Conservation (phyloP, 2,113 vertebrate species). For the Ursus arctos region DNA sequence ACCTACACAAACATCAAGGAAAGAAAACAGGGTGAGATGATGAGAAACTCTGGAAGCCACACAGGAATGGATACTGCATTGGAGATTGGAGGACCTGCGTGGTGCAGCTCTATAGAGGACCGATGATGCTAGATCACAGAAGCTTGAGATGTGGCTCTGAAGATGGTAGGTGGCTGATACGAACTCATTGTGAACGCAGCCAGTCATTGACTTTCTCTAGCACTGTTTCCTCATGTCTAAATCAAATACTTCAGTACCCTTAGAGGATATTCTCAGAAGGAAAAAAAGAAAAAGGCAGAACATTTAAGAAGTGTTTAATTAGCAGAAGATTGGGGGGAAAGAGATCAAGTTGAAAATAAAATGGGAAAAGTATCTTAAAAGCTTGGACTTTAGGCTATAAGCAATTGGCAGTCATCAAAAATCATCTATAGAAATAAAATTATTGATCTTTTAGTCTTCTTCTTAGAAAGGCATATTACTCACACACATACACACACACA, state of each 20-base stretch:
- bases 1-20: background rate
- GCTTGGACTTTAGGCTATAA: background rate
- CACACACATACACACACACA: background rate
- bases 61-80: fast-evolving
- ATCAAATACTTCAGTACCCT: background rate
- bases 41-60: background rate
- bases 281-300: background rate
- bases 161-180: fast-evolving
- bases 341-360: background rate
- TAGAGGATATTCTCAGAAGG: background rate
- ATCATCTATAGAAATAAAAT: background rate
- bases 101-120: fast-evolving
- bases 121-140: background rate
- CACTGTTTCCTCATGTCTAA: background rate
- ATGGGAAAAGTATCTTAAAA: background rate
- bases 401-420: background rate
- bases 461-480: background rate
- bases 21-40: background rate
- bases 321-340: background rate
- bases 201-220: background rate
- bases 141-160: fast-evolving
- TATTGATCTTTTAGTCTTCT: background rate
- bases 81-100: background rate
- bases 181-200: background rate
- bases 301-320: background rate